Conservation (phyloP, 1,140 invertebrate genomes). For the Sitobion miscanthi region DNA sequence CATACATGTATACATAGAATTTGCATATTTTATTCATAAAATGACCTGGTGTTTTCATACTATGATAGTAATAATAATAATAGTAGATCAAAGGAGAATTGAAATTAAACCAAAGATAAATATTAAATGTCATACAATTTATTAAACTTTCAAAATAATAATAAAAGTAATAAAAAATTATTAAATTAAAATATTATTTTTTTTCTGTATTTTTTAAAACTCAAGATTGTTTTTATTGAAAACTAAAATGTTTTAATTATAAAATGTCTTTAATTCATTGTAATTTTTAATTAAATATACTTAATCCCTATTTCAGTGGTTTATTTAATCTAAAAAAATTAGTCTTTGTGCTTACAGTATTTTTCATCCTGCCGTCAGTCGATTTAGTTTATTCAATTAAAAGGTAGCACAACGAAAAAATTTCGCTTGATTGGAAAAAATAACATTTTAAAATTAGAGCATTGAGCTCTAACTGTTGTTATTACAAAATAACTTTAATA, state of each 20-base stretch:
- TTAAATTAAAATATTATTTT: background rate
- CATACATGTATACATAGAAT: background rate
- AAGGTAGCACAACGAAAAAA: background rate
- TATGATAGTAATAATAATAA: background rate
- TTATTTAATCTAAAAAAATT: conserved; percentile 21
- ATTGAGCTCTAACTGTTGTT: background rate
- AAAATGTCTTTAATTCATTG: background rate
- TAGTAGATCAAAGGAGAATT: background rate
- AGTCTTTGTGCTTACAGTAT: background rate
- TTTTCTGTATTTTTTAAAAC: background rate
- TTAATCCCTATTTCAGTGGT: background rate
- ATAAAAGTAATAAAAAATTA: background rate
- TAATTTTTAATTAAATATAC: conserved; percentile 19
- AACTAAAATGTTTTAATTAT: conserved; percentile 15
- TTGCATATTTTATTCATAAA: background rate
- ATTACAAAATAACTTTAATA: background rate
- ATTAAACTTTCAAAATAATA: background rate
- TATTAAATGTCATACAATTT: background rate
- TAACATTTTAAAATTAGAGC: background rate
- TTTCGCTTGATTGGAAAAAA: background rate
- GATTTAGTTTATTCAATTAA: background rate
- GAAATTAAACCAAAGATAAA: background rate
- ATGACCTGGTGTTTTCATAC: background rate
- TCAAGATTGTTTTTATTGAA: conserved; percentile 6
- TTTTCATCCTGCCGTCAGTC: background rate